Evolutionary conservation across 2,888 invertebrate genomes (phyloP), one percentile per base, ranked within the genome.

Genomic region (Nomada fucata): DNA sequence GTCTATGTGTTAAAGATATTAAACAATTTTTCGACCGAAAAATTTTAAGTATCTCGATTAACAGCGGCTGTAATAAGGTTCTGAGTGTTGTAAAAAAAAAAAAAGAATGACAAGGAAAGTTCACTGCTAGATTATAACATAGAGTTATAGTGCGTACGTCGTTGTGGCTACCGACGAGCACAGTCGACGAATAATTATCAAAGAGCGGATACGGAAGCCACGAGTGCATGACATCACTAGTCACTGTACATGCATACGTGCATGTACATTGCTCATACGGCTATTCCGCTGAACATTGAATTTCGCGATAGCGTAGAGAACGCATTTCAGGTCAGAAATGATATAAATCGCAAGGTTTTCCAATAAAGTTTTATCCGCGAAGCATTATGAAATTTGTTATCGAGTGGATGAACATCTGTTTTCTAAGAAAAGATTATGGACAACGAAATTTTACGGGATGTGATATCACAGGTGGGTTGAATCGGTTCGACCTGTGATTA

Each of bases 161-260:
- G 76, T 47, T 67, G 67, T 67, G 52, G 72, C 60, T 67, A 74
- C 59, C 63, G 71, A 53, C 77, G 63, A 69, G 57, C 47, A 70
- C 61, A 59, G 64, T 73, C 50, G 50, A 80, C 68, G 82, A 84
- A 86, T 84, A 84, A 84, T 84, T 84, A 84, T 86, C 83, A 82
- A 77, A 76, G 70, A 79, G 79, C 86, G 87, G 87, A 87, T 86
- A 85, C 87, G 86, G 87, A 87, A 87, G 83, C 72, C 79, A 80
- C 79, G 85, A 79, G 69, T 70, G 79, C 82, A 77, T 84, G 84
- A 84, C 82, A 85, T 85, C 84, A 86, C 83, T 81, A 79, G 50
- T 78, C 65, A 44, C 57, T 44, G 77, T 76, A 60, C 74, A 68
- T 47, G 63, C 57, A 23, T 57, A 57, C 57, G 57, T 57, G 20